These are phyloP conservation scores for Dreissena polymorpha DNA, from an alignment of 1,140 invertebrate genomes.

Conservation along the genomic window DNA sequence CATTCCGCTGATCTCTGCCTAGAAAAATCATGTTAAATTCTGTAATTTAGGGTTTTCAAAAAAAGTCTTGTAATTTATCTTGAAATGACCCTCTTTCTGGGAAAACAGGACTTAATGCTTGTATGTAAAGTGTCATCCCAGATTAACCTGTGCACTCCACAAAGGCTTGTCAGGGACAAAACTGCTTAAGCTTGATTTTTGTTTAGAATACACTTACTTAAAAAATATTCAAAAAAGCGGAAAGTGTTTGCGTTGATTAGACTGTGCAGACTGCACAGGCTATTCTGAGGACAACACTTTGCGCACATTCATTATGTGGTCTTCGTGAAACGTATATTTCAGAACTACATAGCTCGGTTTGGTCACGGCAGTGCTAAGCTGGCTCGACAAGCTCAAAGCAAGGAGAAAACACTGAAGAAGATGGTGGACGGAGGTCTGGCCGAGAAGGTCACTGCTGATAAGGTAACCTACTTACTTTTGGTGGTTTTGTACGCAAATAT, in stretches of 20 bases:
- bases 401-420: conserved; percentile 99
- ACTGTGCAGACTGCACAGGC: no score
- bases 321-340: conserved; percentile 65
- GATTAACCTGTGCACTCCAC: not conserved
- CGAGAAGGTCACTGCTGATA: conserved; percentile 95
- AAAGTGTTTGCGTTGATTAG: no score
- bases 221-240: no score
- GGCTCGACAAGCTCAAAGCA: conserved; percentile 98
- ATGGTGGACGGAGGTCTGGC: conserved; percentile 99
- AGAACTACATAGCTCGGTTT: conserved; percentile 99
- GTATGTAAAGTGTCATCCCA: not conserved
- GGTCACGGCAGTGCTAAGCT: conserved; percentile 99
- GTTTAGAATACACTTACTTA: no score
- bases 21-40: not conserved
- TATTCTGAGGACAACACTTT: no score
- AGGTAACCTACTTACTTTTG: conserved; percentile 77
- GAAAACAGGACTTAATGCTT: not conserved
- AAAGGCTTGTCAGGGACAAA: not conserved
- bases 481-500: not conserved
- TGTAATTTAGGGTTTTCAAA: no score
- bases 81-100: not conserved
- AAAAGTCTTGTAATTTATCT: no score
- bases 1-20: conserved; percentile 31
- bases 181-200: no score
- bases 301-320: no score